Percentiles rank a stretch among this genome's conserved stretches.
Conservation (phyloP, 2,113 vertebrate genomes). For the Felis catus region F.catus_Fca126_mat1.0 CM031414.1:18513001-18513500, state of each 20-base stretch:
- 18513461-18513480: neutral
- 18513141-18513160: neutral
- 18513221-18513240: too few relatives aligned
- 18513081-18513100: neutral
- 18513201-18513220: too few relatives aligned
- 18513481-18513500: neutral
- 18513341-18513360: too few relatives aligned
- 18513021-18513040: neutral
- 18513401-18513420: neutral
- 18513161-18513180: neutral
- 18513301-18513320: too few relatives aligned
- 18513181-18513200: neutral
- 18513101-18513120: conserved; percentile 5
- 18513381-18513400: neutral
- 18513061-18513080: conserved; percentile 25
- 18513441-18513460: neutral
- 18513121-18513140: neutral
- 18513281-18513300: too few relatives aligned
- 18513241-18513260: too few relatives aligned
- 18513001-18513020: neutral
- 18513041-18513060: conserved; percentile 3
- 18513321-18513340: too few relatives aligned
- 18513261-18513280: too few relatives aligned
- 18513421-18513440: conserved; percentile 11
- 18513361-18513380: too few relatives aligned